These are phyloP conservation scores for Acipenser ruthenus DNA, from an alignment of 2,797 vertebrate species.

Conservation along the genomic window DNA sequence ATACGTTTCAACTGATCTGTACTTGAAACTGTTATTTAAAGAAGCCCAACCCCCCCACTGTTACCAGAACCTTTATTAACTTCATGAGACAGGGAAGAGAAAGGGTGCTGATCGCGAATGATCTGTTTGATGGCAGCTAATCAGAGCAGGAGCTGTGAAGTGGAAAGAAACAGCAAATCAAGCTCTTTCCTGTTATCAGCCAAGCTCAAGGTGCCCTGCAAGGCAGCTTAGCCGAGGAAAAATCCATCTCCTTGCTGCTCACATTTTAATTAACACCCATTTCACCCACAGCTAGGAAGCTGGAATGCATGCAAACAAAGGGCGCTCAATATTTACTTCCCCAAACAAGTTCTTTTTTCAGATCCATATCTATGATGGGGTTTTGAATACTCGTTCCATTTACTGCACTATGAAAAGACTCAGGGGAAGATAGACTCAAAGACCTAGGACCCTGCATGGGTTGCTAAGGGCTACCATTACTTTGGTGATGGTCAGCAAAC, in stretches of 20 bases:
- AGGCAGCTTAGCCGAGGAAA: not conserved
- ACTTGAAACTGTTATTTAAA: too few species aligned
- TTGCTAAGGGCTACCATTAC: too few species aligned
- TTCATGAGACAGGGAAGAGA: not conserved
- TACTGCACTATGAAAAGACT: too few species aligned
- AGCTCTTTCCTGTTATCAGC: constrained; percentile 8
- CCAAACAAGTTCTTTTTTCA: not conserved
- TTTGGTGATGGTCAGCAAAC: too few species aligned
- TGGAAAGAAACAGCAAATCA: not conserved
- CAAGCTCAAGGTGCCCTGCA: not conserved
- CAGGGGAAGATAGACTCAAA: too few species aligned
- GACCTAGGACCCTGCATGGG: too few species aligned
- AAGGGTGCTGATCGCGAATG: not conserved
- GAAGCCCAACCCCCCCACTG: too few species aligned
- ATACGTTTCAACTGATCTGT: too few species aligned
- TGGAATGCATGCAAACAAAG: not conserved
- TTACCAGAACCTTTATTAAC: not conserved
- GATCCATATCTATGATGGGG: too few species aligned
- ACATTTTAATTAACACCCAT: not conserved
- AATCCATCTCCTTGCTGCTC: not conserved
- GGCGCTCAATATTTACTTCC: not conserved
- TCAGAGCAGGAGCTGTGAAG: constrained; percentile 2
- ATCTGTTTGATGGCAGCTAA: not conserved
- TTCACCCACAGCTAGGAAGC: not conserved
- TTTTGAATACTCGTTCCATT: too few species aligned